Conservation (phyloP, 2,113 vertebrate species). For the Podocnemis expansa region DNA sequence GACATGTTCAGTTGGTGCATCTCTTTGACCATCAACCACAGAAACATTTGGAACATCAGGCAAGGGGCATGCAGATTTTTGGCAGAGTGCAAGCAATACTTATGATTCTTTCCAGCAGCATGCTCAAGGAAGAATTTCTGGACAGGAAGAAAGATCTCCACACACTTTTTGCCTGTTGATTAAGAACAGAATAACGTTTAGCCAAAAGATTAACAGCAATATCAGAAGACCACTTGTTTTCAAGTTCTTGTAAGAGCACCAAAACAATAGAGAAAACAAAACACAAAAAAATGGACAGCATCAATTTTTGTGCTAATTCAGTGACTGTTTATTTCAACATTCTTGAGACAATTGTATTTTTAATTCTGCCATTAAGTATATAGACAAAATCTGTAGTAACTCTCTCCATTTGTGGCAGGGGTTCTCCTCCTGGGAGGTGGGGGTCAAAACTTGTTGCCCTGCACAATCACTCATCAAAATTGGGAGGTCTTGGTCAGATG, state of each 20-base stretch:
- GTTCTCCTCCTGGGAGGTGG: neutral
- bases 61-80: neutral
- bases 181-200: neutral
- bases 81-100: fast-evolving
- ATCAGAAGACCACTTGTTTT: neutral
- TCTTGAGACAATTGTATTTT: neutral
- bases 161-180: neutral
- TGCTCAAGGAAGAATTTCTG: neutral
- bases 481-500: neutral
- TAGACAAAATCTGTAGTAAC: neutral
- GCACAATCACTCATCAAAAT: neutral
- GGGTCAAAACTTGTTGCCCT: neutral
- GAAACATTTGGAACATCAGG: neutral
- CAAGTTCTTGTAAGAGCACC: neutral
- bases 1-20: neutral
- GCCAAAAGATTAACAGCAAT: neutral
- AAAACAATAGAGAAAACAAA: neutral
- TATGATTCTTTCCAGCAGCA: neutral
- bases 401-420: neutral
- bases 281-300: neutral
- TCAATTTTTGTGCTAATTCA: neutral
- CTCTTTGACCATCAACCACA: neutral
- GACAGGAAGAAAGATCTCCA: neutral
- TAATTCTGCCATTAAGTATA: neutral
- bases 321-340: neutral